Conservation (phyloP, 2,888 invertebrate genomes). For the Conus canariensis region DNA sequence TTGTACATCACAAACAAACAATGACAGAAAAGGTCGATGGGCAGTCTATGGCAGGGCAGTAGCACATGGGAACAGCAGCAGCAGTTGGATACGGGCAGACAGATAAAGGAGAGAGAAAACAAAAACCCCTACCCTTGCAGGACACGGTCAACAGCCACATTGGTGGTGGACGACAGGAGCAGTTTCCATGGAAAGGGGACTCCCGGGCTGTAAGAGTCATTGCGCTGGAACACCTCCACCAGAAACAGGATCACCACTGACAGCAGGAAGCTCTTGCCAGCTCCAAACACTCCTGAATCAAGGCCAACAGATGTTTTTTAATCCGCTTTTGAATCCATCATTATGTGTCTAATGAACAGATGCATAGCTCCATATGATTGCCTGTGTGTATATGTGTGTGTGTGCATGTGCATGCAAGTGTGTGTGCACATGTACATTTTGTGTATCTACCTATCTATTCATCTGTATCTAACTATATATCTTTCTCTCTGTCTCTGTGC, state of each 20-base stretch:
- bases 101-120: neutral
- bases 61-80: no score
- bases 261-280: slow-evolving; percentile 74
- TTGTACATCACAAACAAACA: no score
- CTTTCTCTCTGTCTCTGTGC: neutral
- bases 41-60: no score
- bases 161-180: slow-evolving; percentile 73
- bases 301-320: neutral
- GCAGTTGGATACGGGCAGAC: neutral
- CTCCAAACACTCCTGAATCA: slow-evolving; percentile 72
- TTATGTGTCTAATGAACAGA: neutral
- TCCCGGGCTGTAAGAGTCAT: slow-evolving; percentile 56
- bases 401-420: neutral
- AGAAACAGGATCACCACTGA: slow-evolving; percentile 71
- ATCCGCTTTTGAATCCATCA: neutral
- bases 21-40: no score
- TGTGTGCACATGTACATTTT: no score
- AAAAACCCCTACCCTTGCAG: slow-evolving; percentile 59
- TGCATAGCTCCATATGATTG: neutral
- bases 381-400: neutral
- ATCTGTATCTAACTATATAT: no score
- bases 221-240: slow-evolving; percentile 63
- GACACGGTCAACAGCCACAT: slow-evolving; percentile 74
- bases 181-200: slow-evolving; percentile 64
- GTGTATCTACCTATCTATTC: no score